A percentile compares a stretch with the other conserved stretches of the same genome.
Evolutionary conservation across 53 echinoderm and acorn worm species (phyloP).

Genomic region (Zoroaster sp.): DNA sequence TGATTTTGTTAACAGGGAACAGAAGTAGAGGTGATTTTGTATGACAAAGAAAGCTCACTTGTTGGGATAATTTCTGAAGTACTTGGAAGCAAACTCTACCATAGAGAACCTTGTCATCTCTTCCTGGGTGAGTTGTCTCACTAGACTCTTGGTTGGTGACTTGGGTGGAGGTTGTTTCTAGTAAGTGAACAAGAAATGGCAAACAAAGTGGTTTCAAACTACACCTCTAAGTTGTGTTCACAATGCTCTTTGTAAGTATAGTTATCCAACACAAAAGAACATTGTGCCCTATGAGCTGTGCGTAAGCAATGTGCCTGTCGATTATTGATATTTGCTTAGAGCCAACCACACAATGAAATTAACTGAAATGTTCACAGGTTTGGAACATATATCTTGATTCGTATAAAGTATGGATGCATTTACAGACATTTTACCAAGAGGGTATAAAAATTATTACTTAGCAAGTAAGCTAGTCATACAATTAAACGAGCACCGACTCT

Average conservation of each 20-base stretch:
- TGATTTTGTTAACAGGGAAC: neutral
- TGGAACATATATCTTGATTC: no score
- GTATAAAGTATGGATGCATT: no score
- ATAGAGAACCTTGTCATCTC: conserved; percentile 77
- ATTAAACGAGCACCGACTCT: neutral
- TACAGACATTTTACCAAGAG: neutral
- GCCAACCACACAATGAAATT: neutral
- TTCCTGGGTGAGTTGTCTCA: conserved; percentile 30
- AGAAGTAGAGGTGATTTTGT: neutral
- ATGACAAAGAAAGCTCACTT: conserved; percentile 58
- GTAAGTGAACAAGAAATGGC: neutral
- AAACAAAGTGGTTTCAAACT: no score
- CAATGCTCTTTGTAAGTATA: no score
- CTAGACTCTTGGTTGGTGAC: neutral
- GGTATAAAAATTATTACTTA: neutral
- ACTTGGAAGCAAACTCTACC: conserved; percentile 91
- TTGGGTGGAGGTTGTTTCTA: neutral
- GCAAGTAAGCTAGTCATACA: neutral
- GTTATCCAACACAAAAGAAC: no score
- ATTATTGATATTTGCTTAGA: neutral
- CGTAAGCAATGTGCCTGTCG: no score
- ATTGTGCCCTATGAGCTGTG: no score
- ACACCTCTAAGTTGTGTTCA: neutral
- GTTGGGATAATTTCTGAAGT: conserved; percentile 78
- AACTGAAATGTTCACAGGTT: neutral